Evolutionary conservation across 2,797 vertebrate genomes (phyloP), one percentile per base, ranked within the genome.

Genomic region (Takifugu rubripes): DNA sequence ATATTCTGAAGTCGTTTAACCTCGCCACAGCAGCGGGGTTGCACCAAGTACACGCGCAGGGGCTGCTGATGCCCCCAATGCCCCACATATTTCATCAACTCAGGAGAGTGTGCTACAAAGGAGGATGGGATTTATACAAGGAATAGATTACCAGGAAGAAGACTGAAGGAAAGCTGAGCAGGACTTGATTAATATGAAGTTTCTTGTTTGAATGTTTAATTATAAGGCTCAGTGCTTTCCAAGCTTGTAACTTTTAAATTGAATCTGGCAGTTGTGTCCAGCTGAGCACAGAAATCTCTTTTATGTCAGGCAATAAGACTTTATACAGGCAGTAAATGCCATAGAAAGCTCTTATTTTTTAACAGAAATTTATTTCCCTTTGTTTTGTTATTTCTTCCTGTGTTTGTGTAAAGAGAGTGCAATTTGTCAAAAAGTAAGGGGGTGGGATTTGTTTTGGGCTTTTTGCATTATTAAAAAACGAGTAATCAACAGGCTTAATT

Each of bases 171-270:
- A 49, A 27, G 48, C 57, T 2, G 44, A 36, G 53, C 25, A 48
- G 64, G 71, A 67, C 56, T 72, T 70, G 64, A 82, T 85, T 77
- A 74, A 77, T 68, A 76, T 55, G 77, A 68, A 70, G 78, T 57
- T 79, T 82, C 68, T 71, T 75, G 74, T 79, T 83, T 78, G 79
- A 75, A 80, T 77, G 62, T 85, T 85, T 87, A 83, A 87, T 86
- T 84, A 77, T 65, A 69, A 64, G 83, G 49, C 71, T 74, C 70
- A 59, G 59, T 79, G 75, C 64, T 79, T 79, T 69, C 63, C 33
- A 36, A 84, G 75, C 79, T 82, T 67, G 40, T 83, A 84, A 81
- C 78, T 69, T 81, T 71, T 40, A 81, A 76, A 85, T 64, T 61
- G 72, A 84, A 59, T 68, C 74, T 56, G 66, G 68, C 68, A 52